Conservation (phyloP, 2,797 vertebrate species). For the Cyclopterus lumpus region DNA sequence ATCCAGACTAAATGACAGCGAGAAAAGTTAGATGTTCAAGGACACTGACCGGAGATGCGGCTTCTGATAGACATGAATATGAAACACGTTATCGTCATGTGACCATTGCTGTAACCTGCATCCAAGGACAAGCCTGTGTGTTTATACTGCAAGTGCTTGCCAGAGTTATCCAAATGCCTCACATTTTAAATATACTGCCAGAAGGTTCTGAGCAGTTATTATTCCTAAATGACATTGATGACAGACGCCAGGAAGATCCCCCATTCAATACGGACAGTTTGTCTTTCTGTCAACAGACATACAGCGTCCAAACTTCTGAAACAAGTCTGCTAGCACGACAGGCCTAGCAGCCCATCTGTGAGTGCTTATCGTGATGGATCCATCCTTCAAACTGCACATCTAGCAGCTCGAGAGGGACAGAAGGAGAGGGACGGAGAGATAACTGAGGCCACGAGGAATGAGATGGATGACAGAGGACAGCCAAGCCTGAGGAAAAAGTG, state of each 20-base stretch:
- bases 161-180: neutral
- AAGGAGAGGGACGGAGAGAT: conserved; percentile 65
- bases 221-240: conserved; percentile 3
- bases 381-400: conserved; percentile 71
- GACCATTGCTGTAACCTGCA: conserved; percentile 5
- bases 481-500: conserved; percentile 42
- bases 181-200: neutral
- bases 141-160: neutral
- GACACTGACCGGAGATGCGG: conserved; percentile 12
- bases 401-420: conserved; percentile 58
- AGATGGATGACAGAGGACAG: conserved; percentile 77
- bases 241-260: conserved; percentile 23
- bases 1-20: neutral
- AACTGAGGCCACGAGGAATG: conserved; percentile 71
- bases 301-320: conserved; percentile 27
- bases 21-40: conserved; percentile 13
- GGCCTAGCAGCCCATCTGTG: conserved; percentile 77
- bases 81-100: conserved; percentile 1
- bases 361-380: conserved; percentile 79
- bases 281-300: neutral
- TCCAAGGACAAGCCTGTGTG: neutral
- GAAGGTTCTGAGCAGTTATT: conserved; percentile 8
- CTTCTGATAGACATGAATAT: conserved; percentile 8
- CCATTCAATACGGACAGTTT: conserved; percentile 9
- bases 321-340: conserved; percentile 52